Evolutionary conservation across 92 coral and sea anemone species (phyloP), one percentile per base, ranked within the genome.

Genomic region (Nematostella vectensis): DNA sequence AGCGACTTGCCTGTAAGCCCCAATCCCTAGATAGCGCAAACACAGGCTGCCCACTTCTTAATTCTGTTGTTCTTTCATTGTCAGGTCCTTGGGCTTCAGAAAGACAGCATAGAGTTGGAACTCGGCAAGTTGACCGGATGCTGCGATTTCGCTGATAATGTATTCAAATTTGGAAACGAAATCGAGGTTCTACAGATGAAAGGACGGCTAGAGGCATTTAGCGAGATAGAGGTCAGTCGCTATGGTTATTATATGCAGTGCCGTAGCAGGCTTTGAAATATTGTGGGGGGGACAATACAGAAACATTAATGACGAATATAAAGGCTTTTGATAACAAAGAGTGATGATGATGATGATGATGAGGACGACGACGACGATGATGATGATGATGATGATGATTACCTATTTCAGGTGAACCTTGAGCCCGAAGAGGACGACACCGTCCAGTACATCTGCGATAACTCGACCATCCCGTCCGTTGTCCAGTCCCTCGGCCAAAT

Each of bases 361-460:
- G n/a, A n/a, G n/a, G n/a, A n/a, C n/a, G n/a, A n/a, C n/a, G n/a
- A n/a, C n/a, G n/a, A n/a, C n/a, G n/a, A n/a, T n/a, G n/a, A n/a
- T n/a, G n/a, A n/a, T n/a, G n/a, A n/a, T n/a, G n/a, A n/a, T n/a
- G n/a, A n/a, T n/a, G n/a, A n/a, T n/a, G n/a, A n/a, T n/a, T n/a
- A n/a, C n/a, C n/a, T n/a, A n/a, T 27, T 19, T 3, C 50, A 78
- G 85, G 82, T 87, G 31, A 79, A 69, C 48, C 83, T 89, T 19
- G 95, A 89, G 39, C 97, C 97, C 0, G 98, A 86, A 54, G 96
- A 91, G 43, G 98, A 91, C 48, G 96, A 91, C 50, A 91, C 95
- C 2, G 89, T 86, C 15, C 93, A 86, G 38, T 91, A 91, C 61
- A 68, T 73, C 19, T 68, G 85, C 49, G 96, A 86, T 39, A 70